Evolutionary conservation across 2,888 invertebrate species (phyloP), one percentile per base, ranked within the genome.

Genomic region (Drosophila kokeensis): DNA sequence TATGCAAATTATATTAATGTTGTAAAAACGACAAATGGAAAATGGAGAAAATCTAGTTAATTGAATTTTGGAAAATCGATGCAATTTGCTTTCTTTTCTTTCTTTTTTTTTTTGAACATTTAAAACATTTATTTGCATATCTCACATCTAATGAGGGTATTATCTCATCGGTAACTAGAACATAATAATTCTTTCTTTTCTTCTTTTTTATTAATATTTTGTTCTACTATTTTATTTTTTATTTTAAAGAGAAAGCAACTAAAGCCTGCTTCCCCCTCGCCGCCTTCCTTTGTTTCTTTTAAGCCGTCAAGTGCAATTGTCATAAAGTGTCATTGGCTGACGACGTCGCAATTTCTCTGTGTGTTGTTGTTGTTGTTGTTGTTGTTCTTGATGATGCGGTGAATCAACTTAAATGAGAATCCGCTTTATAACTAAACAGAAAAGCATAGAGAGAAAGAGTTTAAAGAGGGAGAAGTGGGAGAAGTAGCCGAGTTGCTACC

Each of bases 241-340:
- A 38, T 62, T 59, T 71, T 59, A 34, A 30, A 60, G 42, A 53
- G 30, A 50, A 63, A 52, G 21, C 54, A 48, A 42, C 62, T 45
- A 40, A 38, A 38, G 27, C 6, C 27, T 54, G 48, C 55, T 57
- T 50, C 49, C 21, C 18, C 2, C 36, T 27, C 54, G 36, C 53
- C 24, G 1, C 27, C 40, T 40, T 21, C 30, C 49, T 48, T 15
- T 36, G 57, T 52, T 61, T 52, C 50, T 59, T 52, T 64, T 66
- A 78, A 79, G 89, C 80, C 81, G 81, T 79, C 87, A 89, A 89
- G 89, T 89, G 89, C 87, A 90, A 91, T 89, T 89, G 89, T 89
- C 91, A 87, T 89, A 89, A 91, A 89, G 89, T 91, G 91, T 91
- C 89, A 89, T 89, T 89, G 90, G 91, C 91, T 90, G 89, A 77